Evolutionary conservation across 2,888 invertebrate genomes (phyloP).

Genomic region (Acronicta leporina): DNA sequence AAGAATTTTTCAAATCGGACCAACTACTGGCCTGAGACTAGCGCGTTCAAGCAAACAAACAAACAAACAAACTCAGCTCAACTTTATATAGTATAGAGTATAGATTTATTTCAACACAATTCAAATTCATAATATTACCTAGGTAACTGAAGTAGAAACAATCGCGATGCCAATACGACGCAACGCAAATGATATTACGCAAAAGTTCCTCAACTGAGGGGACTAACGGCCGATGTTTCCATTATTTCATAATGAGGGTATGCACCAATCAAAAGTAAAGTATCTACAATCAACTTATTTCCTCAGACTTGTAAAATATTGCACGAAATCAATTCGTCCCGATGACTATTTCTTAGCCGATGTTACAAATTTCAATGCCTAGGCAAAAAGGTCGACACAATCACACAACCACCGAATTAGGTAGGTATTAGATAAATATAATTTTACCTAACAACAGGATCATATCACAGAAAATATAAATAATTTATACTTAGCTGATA

Average conservation of each 20-base stretch:
- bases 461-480: constrained; percentile 16
- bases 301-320: constrained; percentile 25
- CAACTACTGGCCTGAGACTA: no score
- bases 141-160: constrained; percentile 57
- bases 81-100: no score
- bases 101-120: no score
- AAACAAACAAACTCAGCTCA: no score
- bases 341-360: not conserved
- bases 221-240: constrained; percentile 34
- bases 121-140: constrained; percentile 19
- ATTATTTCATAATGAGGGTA: constrained; percentile 49
- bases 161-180: constrained; percentile 46
- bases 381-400: no score
- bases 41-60: no score
- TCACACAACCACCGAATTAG: no score
- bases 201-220: constrained; percentile 52
- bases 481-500: constrained; percentile 31
- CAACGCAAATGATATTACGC: constrained; percentile 52
- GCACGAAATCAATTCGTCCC: constrained; percentile 14
- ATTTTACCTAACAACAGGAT: constrained; percentile 30
- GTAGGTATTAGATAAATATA: not conserved
- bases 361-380: not conserved
- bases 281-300: constrained; percentile 18
- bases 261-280: constrained; percentile 13
- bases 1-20: no score